Evolutionary conservation across 1,140 invertebrate species (phyloP).

Genomic region (Bombyx mori): DNA sequence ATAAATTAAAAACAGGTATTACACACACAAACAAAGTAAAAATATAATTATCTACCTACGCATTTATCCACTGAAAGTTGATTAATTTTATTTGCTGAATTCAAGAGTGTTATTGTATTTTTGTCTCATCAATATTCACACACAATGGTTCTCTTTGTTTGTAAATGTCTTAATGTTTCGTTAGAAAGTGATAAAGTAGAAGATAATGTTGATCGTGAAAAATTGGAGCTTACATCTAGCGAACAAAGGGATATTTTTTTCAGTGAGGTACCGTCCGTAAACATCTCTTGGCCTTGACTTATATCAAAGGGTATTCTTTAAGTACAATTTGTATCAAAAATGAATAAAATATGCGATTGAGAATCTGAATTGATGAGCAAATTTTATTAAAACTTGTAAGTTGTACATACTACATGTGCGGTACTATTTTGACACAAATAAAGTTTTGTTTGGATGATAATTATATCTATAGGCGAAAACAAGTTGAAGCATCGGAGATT

Average conservation of each 20-base stretch:
- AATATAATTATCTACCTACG: constrained; percentile 29
- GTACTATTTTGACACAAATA: constrained; percentile 6
- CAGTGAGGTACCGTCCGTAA: constrained; percentile 65
- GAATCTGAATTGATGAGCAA: no score
- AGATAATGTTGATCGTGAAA: constrained; percentile 52
- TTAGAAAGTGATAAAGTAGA: constrained; percentile 60
- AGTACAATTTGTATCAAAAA: constrained; percentile 13
- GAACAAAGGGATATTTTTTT: constrained; percentile 72
- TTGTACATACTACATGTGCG: constrained; percentile 5
- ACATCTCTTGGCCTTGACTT: constrained; percentile 67
- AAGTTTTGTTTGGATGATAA: no score
- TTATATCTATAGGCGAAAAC: no score
- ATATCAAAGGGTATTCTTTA: constrained; percentile 25
- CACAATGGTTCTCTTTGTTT: constrained; percentile 60
- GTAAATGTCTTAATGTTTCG: constrained; percentile 65
- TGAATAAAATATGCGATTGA: constrained; percentile 3
- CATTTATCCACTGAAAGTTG: constrained; percentile 37
- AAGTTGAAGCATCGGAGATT: no score
- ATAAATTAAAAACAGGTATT: no score
- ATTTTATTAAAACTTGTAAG: no score
- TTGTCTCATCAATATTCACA: constrained; percentile 20
- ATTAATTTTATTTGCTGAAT: no score
- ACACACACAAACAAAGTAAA: no score
- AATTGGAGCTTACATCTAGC: constrained; percentile 56
- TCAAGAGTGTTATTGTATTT: not conserved